Evolutionary conservation across 2,797 vertebrate genomes (phyloP).

Genomic region (Pristis pectinata): DNA sequence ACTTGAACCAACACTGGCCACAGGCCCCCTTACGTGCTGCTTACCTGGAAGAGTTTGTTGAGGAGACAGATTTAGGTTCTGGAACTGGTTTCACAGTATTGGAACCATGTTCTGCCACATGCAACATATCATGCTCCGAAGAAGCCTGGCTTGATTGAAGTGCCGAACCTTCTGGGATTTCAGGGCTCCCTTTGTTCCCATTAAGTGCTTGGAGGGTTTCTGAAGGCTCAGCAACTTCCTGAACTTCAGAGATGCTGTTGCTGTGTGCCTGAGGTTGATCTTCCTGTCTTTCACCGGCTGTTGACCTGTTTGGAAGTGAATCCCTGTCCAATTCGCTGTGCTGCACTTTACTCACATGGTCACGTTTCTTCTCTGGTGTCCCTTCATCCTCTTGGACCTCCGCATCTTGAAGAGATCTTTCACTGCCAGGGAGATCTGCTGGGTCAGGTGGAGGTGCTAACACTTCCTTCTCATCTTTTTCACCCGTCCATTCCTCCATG

Average conservation of each 20-base stretch:
- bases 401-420: background rate
- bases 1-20: too few species aligned
- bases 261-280: background rate
- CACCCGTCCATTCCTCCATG: background rate
- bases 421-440: background rate
- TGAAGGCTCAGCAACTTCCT: fast-evolving
- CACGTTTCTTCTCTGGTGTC: slow-evolving; percentile 36
- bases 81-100: background rate
- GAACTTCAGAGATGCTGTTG: slow-evolving; percentile 18
- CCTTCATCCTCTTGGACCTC: background rate
- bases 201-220: background rate
- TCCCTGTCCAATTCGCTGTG: slow-evolving; percentile 39
- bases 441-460: background rate
- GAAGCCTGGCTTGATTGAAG: background rate
- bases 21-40: background rate
- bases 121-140: background rate
- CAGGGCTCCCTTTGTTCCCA: background rate
- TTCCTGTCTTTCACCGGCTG: background rate
- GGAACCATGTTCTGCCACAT: background rate
- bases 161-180: background rate
- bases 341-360: slow-evolving; percentile 31
- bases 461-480: slow-evolving; percentile 26
- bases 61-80: background rate
- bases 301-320: background rate
- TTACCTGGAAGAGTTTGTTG: slow-evolving; percentile 13